Percentiles rank a stretch among this genome's conserved stretches.
phyloP scores from a whole-genome alignment of 2,797 vertebrate species.

The Eremophila alpestris region DNA sequence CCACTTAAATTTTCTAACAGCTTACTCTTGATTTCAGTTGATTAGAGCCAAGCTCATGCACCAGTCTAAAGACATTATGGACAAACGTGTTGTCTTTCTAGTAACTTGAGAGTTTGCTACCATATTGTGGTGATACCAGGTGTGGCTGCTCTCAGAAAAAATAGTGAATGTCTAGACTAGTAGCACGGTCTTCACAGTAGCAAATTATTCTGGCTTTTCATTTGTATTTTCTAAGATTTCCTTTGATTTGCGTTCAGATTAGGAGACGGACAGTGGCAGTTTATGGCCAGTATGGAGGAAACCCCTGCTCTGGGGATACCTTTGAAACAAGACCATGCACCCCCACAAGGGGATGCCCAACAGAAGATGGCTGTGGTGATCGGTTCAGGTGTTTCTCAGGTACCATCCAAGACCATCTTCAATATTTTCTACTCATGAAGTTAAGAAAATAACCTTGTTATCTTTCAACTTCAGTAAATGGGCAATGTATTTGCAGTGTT shows the following conservation, averaged over 20 bases:
- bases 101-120: background rate
- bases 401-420: slow-evolving; percentile 46
- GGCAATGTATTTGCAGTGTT: background rate
- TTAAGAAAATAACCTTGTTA: background rate
- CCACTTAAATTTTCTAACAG: background rate
- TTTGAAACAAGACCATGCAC: slow-evolving; percentile 79
- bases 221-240: background rate
- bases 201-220: background rate
- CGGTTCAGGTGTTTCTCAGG: slow-evolving; percentile 91
- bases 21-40: background rate
- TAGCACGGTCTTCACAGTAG: background rate
- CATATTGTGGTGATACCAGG: background rate
- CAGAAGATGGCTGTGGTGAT: slow-evolving; percentile 83
- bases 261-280: slow-evolving; percentile 77
- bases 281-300: slow-evolving; percentile 86
- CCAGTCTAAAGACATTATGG: background rate
- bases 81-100: background rate
- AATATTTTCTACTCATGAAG: background rate
- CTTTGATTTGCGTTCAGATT: slow-evolving; percentile 75
- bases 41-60: background rate
- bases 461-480: background rate
- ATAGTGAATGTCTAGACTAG: background rate
- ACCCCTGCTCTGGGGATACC: slow-evolving; percentile 79
- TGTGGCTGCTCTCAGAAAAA: background rate
- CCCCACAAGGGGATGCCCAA: slow-evolving; percentile 81